Percentiles rank a stretch among this genome's conserved stretches.
These are phyloP conservation scores for Haliaeetus leucogaster DNA, from an alignment of 2,113 vertebrate genomes.

Conservation along the genomic window DNA sequence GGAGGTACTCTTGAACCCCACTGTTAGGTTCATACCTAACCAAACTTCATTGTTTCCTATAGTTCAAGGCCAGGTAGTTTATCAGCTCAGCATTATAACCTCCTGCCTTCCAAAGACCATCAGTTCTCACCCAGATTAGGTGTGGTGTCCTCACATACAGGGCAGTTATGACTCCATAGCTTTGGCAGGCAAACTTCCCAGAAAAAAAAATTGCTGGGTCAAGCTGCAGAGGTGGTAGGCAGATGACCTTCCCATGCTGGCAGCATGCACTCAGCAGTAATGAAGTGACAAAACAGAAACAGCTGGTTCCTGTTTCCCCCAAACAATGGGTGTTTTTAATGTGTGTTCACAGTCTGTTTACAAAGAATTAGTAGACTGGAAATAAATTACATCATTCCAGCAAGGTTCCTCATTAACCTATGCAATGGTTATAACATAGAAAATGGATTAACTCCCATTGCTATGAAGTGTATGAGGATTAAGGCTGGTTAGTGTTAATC, in stretches of 20 bases:
- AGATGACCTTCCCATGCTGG: not conserved
- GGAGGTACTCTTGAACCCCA: not conserved
- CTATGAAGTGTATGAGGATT: not conserved
- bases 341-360: not conserved
- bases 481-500: not conserved
- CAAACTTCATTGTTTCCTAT: not conserved
- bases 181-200: not conserved
- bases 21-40: not conserved
- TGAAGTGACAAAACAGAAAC: not conserved
- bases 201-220: not conserved
- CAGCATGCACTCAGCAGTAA: not conserved
- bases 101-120: not conserved
- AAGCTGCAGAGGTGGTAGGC: not conserved
- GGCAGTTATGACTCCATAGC: not conserved
- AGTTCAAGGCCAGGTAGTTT: not conserved
- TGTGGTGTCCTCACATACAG: not conserved
- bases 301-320: not conserved
- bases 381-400: not conserved
- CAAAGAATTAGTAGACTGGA: not conserved
- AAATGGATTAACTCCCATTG: not conserved
- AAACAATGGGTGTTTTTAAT: not conserved
- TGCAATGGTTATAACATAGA: not conserved
- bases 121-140: not conserved
- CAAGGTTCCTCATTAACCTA: not conserved
- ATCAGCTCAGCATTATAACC: not conserved